A percentile compares a stretch with the other conserved stretches of the same genome.
Conservation (phyloP, 2,888 invertebrate genomes). For the Campoplex capitator region DNA sequence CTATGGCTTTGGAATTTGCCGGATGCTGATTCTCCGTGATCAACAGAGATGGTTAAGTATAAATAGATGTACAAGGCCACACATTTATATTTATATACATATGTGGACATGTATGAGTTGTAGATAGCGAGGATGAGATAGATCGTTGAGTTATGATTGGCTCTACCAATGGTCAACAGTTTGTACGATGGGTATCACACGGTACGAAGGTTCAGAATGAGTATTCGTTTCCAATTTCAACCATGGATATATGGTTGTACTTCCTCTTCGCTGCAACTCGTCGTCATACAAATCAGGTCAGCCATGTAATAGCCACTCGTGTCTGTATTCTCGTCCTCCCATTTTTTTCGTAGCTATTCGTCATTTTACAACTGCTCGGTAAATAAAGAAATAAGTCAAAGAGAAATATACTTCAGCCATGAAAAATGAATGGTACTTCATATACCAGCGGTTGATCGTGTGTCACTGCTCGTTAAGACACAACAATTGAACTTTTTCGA, state of each 20-base stretch:
- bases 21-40: slow-evolving; percentile 32
- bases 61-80: neutral
- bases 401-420: neutral
- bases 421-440: neutral
- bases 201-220: slow-evolving; percentile 14
- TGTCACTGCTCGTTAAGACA: neutral
- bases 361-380: slow-evolving; percentile 2
- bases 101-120: neutral
- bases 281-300: slow-evolving; percentile 17
- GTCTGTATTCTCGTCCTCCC: neutral
- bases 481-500: neutral
- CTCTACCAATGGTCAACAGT: slow-evolving; percentile 10
- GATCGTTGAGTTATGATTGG: slow-evolving; percentile 51
- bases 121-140: slow-evolving; percentile 11
- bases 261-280: slow-evolving; percentile 7
- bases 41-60: neutral
- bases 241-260: slow-evolving; percentile 3
- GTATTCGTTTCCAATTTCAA: slow-evolving; percentile 14
- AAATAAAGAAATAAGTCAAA: slow-evolving; percentile 5
- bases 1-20: slow-evolving; percentile 27
- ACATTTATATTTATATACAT: neutral
- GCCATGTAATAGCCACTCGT: slow-evolving; percentile 9
- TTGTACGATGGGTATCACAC: slow-evolving; percentile 13
- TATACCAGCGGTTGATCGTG: neutral
- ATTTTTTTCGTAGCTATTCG: neutral